phyloP scores from a whole-genome alignment of 2,888 invertebrate species.

The Cataglyphis altisquamis region DNA sequence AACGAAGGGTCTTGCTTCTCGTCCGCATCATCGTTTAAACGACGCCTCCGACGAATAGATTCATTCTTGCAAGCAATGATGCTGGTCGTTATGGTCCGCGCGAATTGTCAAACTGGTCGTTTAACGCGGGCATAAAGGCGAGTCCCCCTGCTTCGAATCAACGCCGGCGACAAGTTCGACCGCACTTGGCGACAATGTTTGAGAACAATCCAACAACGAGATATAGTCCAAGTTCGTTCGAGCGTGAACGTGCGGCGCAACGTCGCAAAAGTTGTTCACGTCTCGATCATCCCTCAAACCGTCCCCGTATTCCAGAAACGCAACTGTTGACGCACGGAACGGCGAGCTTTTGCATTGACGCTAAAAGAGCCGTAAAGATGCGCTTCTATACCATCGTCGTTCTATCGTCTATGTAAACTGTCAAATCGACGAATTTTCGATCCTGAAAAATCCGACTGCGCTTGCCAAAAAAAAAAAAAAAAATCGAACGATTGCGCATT shows the following conservation, averaged over 20 bases:
- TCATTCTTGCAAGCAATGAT: constrained; percentile 4
- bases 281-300: constrained; percentile 75
- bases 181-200: constrained; percentile 34
- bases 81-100: constrained; percentile 35
- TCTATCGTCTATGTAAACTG: constrained; percentile 39
- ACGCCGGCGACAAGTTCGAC: constrained; percentile 18
- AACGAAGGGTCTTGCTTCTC: background rate
- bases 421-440: background rate
- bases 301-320: constrained; percentile 50
- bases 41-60: constrained; percentile 26
- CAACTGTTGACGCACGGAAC: background rate
- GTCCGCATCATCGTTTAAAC: background rate
- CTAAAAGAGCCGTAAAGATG: constrained; percentile 38
- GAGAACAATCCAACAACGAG: constrained; percentile 36
- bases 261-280: constrained; percentile 74
- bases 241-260: constrained; percentile 16
- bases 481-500: constrained; percentile 19
- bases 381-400: background rate
- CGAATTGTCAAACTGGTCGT: constrained; percentile 50
- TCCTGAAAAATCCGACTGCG: constrained; percentile 24
- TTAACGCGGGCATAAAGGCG: constrained; percentile 24
- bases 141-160: constrained; percentile 16
- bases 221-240: constrained; percentile 23
- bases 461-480: background rate
- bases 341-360: constrained; percentile 3